These are phyloP conservation scores for Paralvinella palmiformis DNA, from an alignment of 1,140 invertebrate genomes.

Conservation along the genomic window DNA sequence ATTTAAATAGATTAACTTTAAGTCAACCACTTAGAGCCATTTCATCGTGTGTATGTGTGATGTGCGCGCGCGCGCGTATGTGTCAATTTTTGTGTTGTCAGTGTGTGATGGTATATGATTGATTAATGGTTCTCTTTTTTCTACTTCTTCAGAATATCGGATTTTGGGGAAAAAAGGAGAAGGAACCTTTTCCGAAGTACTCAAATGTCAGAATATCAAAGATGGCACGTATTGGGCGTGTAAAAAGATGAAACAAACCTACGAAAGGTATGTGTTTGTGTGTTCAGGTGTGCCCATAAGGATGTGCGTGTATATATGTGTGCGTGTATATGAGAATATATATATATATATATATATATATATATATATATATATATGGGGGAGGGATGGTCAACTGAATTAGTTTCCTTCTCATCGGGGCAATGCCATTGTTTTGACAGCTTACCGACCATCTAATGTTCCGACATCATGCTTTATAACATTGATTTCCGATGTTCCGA, in stretches of 20 bases:
- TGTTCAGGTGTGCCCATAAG: neutral
- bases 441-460: no score
- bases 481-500: no score
- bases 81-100: neutral
- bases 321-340: no score
- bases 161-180: constrained; percentile 57
- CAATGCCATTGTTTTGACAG: no score
- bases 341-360: no score
- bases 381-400: no score
- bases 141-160: constrained; percentile 56
- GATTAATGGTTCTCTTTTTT: neutral
- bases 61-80: constrained; percentile 1
- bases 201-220: constrained; percentile 59
- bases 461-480: no score
- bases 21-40: no score
- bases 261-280: constrained; percentile 51
- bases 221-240: constrained; percentile 57
- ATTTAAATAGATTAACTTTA: no score
- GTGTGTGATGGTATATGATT: neutral
- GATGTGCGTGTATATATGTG: neutral
- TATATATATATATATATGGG: no score
- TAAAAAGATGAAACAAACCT: constrained; percentile 61
- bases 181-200: constrained; percentile 65
- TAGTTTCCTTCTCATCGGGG: no score
- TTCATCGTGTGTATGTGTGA: neutral